phyloP scores from a whole-genome alignment of 2,888 invertebrate genomes.

The Dryomyza anilis region DNA sequence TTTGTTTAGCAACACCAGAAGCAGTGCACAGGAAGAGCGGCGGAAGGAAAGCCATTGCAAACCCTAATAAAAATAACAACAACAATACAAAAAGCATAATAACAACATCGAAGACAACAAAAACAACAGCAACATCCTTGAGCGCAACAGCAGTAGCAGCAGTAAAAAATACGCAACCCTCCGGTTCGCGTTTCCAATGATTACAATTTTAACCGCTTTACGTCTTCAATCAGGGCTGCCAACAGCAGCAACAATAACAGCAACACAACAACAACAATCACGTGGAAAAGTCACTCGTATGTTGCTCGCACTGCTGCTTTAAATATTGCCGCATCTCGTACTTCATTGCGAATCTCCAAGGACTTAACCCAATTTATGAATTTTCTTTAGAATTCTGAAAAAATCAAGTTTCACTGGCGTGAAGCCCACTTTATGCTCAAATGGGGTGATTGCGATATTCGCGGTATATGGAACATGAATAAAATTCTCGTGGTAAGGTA shows the following conservation, averaged over 20 bases:
- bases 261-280: constrained; percentile 13
- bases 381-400: constrained; percentile 27
- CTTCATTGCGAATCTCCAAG: constrained; percentile 54
- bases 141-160: neutral
- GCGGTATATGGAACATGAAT: neutral
- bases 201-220: constrained; percentile 27
- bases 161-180: neutral
- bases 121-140: neutral
- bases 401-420: neutral
- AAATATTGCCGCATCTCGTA: no score
- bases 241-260: constrained; percentile 2
- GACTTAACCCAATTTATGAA: constrained; percentile 56
- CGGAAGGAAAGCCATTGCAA: neutral
- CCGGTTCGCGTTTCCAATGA: no score
- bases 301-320: neutral
- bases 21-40: neutral
- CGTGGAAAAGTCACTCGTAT: neutral
- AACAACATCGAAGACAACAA: neutral
- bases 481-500: neutral
- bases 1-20: constrained; percentile 26
- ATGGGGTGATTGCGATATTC: neutral
- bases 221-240: constrained; percentile 6
- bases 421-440: constrained; percentile 7
- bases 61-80: no score
- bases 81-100: neutral